Evolutionary conservation across 1,140 invertebrate species (phyloP).

Genomic region (Heliconius himera): DNA sequence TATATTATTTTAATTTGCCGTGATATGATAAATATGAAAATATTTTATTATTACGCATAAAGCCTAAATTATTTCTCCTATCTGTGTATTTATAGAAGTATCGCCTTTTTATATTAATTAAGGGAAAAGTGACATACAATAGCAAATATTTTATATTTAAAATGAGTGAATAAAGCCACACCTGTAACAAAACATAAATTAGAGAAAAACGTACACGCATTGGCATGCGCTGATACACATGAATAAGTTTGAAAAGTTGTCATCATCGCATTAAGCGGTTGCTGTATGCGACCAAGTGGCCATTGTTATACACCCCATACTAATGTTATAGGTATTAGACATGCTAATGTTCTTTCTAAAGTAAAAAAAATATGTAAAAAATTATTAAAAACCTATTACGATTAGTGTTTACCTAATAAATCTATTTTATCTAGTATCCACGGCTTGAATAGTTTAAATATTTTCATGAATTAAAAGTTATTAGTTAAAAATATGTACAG

Average conservation of each 20-base stretch:
- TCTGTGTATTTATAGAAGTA: no score
- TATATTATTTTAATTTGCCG: neutral
- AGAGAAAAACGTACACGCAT: slow-evolving; percentile 69
- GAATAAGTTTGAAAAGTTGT: slow-evolving; percentile 74
- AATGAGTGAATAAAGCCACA: neutral
- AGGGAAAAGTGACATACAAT: neutral
- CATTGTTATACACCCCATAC: slow-evolving; percentile 24
- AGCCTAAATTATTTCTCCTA: no score
- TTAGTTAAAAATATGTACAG: no score
- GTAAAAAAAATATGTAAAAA: no score
- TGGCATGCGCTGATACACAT: slow-evolving; percentile 65
- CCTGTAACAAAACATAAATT: slow-evolving; percentile 46
- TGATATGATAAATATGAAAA: neutral
- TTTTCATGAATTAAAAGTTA: no score
- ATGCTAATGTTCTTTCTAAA: neutral
- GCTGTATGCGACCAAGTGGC: slow-evolving; percentile 15
- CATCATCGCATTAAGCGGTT: slow-evolving; percentile 26
- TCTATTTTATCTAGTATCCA: no score
- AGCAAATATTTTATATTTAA: neutral
- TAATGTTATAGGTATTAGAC: slow-evolving; percentile 5
- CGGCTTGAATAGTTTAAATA: no score
- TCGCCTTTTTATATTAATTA: neutral
- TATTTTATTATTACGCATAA: neutral
- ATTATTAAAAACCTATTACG: no score
- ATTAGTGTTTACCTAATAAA: no score